Evolutionary conservation across 2,797 vertebrate species (phyloP).

Genomic region (Melanotaenia maccullochi): DNA sequence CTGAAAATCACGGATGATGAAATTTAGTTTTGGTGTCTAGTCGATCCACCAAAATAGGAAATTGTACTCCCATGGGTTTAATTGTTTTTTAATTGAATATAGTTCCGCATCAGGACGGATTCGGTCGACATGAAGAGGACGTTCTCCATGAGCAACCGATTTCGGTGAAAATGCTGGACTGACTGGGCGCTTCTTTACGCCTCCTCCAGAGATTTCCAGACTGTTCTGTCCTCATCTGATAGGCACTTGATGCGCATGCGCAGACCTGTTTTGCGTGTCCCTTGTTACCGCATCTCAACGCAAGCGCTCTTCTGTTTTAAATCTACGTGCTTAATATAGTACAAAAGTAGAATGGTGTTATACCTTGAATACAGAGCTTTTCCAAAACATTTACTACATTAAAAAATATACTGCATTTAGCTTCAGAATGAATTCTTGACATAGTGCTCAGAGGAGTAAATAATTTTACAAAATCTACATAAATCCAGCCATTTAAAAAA

Average conservation of each 20-base stretch:
- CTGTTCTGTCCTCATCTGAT: conserved; percentile 59
- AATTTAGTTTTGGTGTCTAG: conserved; percentile 66
- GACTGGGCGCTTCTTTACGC: conserved; percentile 14
- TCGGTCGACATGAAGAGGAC: conserved; percentile 48
- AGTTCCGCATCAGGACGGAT: conserved; percentile 61
- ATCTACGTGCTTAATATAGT: conserved; percentile 66
- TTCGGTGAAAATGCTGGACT: conserved; percentile 25
- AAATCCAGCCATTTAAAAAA: background rate
- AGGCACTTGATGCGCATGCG: conserved; percentile 63
- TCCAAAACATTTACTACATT: background rate
- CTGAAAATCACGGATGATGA: conserved; percentile 61
- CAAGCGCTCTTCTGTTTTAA: conserved; percentile 62
- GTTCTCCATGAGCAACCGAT: conserved; percentile 51
- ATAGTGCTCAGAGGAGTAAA: background rate
- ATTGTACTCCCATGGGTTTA: conserved; percentile 75
- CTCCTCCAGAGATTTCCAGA: conserved; percentile 48
- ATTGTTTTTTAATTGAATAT: conserved; percentile 59
- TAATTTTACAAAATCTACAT: background rate
- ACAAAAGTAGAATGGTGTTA: conserved; percentile 65
- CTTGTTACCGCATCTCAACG: conserved; percentile 78
- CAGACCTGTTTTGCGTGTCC: conserved; percentile 5
- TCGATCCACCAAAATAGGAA: conserved; percentile 71
- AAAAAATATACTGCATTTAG: background rate
- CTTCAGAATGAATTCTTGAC: background rate
- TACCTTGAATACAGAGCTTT: conserved; percentile 56